Evolutionary conservation across 1,140 invertebrate genomes (phyloP), one percentile per base, ranked within the genome.

Genomic region (Galleria mellonella): DNA sequence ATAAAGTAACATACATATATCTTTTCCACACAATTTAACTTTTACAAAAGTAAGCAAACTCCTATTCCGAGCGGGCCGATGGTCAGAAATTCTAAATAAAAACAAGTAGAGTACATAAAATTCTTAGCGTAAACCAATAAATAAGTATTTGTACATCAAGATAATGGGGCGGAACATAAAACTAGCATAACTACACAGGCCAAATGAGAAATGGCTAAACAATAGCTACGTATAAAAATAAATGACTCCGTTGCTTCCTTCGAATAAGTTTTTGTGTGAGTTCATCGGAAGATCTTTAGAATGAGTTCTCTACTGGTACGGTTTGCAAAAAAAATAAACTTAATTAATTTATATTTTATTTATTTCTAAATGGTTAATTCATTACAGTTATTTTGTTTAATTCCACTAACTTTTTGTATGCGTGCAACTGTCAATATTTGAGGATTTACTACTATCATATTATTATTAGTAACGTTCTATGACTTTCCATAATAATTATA

Each of bases 261-360:
- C 58, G 69, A 68, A 69, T 68, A 78, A 82, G 58, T 78, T 78
- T 77, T 77, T 78, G 68, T 63, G 50, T 67, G 65, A 81, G 70
- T 76, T 72, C 74, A 82, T 78, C 68, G 72, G 71, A 77, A 74
- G 72, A 72, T 72, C 71, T 78, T 78, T 76, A 76, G 66, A 82
- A 74, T 66, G 72, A 73, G 64, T 69, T 76, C 58, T 63, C 46
- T 59, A 42, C 49, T 42, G 1, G 66, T 59, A 75, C 49, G 8
- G 66, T 47, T 38, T 14, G 68, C 62, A 73, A 13, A 2, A 15
- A 23, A 23, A 45, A 69, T 51, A 55, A 56, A 31, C 9, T 1
- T 13, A 38, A 40, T 33, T 47, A 47, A 32, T 27, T 32, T 32
- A 31, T 35, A 14, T n/a, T 35, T 35, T 1, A 33, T 12, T 4